These are phyloP conservation scores for Drosophila bifasciata DNA, from an alignment of 1,140 invertebrate species.

Conservation along the genomic window DNA sequence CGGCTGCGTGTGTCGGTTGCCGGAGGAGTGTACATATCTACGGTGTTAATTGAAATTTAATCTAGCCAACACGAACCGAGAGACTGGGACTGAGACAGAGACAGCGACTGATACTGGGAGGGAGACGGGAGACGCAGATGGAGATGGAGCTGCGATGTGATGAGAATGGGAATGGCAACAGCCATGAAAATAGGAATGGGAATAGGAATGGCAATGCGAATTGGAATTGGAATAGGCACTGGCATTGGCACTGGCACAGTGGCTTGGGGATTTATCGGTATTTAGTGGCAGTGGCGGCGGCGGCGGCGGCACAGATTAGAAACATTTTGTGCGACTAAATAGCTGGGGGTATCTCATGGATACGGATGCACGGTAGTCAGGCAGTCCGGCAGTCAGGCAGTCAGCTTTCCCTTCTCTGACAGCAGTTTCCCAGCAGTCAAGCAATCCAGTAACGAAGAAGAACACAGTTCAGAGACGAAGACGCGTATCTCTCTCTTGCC, in stretches of 20 bases:
- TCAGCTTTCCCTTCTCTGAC: slow-evolving; percentile 33
- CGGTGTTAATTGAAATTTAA: slow-evolving; percentile 75
- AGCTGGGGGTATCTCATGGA: slow-evolving; percentile 58
- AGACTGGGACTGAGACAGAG: slow-evolving; percentile 18
- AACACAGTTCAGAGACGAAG: background rate
- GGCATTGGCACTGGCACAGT: background rate
- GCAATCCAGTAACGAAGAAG: too few species aligned
- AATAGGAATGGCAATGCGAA: slow-evolving; percentile 28
- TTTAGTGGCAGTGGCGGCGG: slow-evolving; percentile 40
- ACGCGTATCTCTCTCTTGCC: slow-evolving; percentile 22
- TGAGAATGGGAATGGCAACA: slow-evolving; percentile 35
- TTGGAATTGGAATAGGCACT: slow-evolving; percentile 15
- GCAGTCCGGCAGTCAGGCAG: too few species aligned
- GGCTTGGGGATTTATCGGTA: slow-evolving; percentile 26
- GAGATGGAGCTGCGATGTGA: slow-evolving; percentile 22
- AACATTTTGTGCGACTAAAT: slow-evolving; percentile 71
- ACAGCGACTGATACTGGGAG: too few species aligned
- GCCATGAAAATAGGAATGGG: slow-evolving; percentile 5
- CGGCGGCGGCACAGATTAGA: slow-evolving; percentile 66
- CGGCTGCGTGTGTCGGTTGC: slow-evolving; percentile 34
- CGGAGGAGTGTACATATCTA: slow-evolving; percentile 51
- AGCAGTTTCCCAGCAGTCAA: slow-evolving; percentile 15
- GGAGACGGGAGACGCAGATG: background rate
- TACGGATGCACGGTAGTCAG: slow-evolving; percentile 52
- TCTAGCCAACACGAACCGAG: slow-evolving; percentile 59